Evolutionary conservation across 2,113 vertebrate species (phyloP), one percentile per base, ranked within the genome.

Genomic region (Mirza zaza): DNA sequence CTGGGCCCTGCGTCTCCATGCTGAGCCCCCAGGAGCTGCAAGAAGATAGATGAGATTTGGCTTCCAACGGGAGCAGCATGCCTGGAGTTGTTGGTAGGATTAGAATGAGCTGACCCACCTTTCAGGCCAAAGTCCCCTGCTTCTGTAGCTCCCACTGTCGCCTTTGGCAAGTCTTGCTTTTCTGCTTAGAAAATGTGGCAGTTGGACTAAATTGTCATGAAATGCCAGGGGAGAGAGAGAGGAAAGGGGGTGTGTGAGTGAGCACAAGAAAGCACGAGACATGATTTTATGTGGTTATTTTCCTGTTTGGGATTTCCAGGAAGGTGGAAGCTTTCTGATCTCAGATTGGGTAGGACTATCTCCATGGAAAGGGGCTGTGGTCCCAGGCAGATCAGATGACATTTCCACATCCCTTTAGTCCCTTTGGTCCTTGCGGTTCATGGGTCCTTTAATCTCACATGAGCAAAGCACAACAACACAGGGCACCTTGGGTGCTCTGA

Each of bases 401-500:
- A 27, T 55, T 57, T 9, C 34, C 45, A 20, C 27, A 27, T 34
- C 42, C 39, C 42, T 63, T 48, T 34, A 48, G 39, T 45, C 48
- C 32, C 36, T 93, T 36, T 61, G 6, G 39, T 68, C n/a, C 45
- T 61, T 39, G 23, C 50, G 42, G 29, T 29, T 21, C 34, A 23
- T 0, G 0, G 52, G 87, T 82, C 71, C 65, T 79, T 52, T 68
- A 5, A 0, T 57, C 59, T 70, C 25, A 1, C 0, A 0, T 48
- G 79, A 68, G 21, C 11, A 11, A n/a, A 89, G 76, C 67, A 36
- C 21, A 65, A 80, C 42, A 10, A 29, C 8, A 25, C 25, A 36
- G n/a, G 36, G 29, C 10, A 1, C 29, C 68, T 7, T 5, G 8
- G 29, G 34, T 20, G 36, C 83, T 65, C 76, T 1, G 3, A 67